Evolutionary conservation across 1,140 invertebrate species (phyloP).

Genomic region (Aphelenchoides besseyi): DNA sequence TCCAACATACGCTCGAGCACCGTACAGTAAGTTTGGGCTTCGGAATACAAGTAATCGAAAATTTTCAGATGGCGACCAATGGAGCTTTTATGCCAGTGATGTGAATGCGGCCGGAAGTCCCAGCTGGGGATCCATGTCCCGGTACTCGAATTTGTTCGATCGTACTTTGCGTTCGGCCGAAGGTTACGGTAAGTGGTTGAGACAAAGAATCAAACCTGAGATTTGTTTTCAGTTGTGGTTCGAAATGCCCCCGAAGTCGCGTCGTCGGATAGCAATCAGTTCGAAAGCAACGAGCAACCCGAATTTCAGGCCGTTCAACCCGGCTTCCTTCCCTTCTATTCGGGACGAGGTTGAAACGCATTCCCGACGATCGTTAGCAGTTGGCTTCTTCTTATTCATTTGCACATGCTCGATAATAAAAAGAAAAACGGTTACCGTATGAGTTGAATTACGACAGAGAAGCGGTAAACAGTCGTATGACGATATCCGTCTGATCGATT

Average conservation of each 20-base stretch:
- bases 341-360: neutral
- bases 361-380: too few relatives aligned
- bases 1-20: neutral
- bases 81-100: neutral
- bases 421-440: neutral
- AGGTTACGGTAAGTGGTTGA: neutral
- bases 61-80: neutral
- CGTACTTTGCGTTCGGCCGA: neutral
- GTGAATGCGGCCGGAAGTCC: neutral
- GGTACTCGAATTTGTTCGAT: neutral
- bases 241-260: neutral
- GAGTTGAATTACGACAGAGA: neutral
- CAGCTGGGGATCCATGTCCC: neutral
- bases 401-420: conserved; percentile 1
- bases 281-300: neutral
- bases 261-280: too few relatives aligned
- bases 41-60: too few relatives aligned
- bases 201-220: neutral
- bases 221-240: neutral
- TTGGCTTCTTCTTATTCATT: neutral
- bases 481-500: neutral
- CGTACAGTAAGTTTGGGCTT: neutral
- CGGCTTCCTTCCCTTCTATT: neutral
- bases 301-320: neutral
- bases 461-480: neutral